Evolutionary conservation across 2,888 invertebrate genomes (phyloP).

Genomic region (Atrina japonica): DNA sequence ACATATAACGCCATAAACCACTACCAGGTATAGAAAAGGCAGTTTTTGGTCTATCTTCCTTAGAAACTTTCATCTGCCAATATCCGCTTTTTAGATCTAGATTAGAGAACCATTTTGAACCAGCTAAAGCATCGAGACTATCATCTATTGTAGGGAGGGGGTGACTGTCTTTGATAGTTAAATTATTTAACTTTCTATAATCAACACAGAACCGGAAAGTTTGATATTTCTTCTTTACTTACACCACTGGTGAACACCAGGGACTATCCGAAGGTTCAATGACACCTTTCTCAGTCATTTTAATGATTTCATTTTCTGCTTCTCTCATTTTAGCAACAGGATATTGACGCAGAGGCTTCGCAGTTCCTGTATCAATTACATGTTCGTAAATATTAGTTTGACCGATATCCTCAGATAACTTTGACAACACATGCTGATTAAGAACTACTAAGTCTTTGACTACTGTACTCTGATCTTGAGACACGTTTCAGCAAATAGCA

Average conservation of each 20-base stretch:
- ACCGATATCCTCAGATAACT: background rate
- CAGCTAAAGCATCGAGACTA: slow-evolving; percentile 12
- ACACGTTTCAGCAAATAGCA: too few relatives aligned
- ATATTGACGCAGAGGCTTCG: background rate
- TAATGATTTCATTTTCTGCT: background rate
- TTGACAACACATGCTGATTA: slow-evolving; percentile 6
- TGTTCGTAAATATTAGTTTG: slow-evolving; percentile 9
- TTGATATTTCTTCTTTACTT: slow-evolving; percentile 5
- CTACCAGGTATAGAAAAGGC: slow-evolving; percentile 53
- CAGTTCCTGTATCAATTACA: slow-evolving; percentile 9
- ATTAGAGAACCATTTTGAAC: slow-evolving; percentile 25
- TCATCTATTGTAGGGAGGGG: slow-evolving; percentile 22
- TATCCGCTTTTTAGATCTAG: slow-evolving; percentile 34
- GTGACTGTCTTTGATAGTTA: slow-evolving; percentile 17
- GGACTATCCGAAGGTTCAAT: slow-evolving; percentile 2
- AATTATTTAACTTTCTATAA: slow-evolving; percentile 16
- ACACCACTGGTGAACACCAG: slow-evolving; percentile 7
- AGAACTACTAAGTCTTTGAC: background rate
- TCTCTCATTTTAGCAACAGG: background rate
- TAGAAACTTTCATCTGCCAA: slow-evolving; percentile 33
- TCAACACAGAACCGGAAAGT: slow-evolving; percentile 14
- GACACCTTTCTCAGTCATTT: background rate
- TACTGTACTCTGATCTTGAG: background rate
- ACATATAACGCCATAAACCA: slow-evolving; percentile 60
- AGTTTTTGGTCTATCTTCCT: slow-evolving; percentile 51